These are phyloP conservation scores for Beris chalybata DNA, from an alignment of 2,888 invertebrate species.

Conservation along the genomic window DNA sequence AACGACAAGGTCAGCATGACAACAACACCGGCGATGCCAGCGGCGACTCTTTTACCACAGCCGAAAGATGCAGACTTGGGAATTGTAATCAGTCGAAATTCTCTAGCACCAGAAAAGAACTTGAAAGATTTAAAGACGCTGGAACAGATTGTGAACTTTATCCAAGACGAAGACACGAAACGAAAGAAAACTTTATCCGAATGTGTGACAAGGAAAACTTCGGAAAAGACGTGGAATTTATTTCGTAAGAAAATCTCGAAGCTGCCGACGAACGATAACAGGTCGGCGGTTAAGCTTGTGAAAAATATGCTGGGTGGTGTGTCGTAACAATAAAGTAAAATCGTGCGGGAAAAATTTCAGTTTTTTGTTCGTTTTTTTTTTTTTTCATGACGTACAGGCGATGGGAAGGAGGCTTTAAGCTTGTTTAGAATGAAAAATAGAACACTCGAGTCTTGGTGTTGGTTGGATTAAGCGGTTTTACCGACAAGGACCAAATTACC, in stretches of 20 bases:
- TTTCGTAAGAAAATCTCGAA: constrained; percentile 46
- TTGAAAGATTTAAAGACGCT: constrained; percentile 44
- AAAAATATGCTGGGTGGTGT: constrained; percentile 24
- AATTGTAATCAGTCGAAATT: constrained; percentile 37
- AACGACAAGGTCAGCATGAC: too few species aligned
- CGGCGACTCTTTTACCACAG: constrained; percentile 1
- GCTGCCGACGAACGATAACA: constrained; percentile 44
- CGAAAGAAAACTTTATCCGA: constrained; percentile 42
- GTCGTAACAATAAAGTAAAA: background rate
- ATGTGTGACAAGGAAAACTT: constrained; percentile 45
- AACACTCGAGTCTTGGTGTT: too few species aligned
- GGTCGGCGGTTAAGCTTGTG: constrained; percentile 47
- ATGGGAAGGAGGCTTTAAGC: too few species aligned
- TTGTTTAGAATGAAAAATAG: too few species aligned
- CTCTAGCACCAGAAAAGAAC: constrained; percentile 39
- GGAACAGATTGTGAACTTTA: constrained; percentile 46
- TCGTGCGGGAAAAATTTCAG: too few species aligned
- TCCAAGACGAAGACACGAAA: constrained; percentile 45
- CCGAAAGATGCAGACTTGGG: constrained; percentile 37
- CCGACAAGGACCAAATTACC: too few species aligned
- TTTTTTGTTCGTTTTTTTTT: too few species aligned
- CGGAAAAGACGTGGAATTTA: constrained; percentile 50
- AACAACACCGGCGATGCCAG: too few species aligned
- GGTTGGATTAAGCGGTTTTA: too few species aligned
- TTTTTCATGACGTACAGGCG: too few species aligned